Conservation (phyloP, 2,797 vertebrate species). For the Smutsia gigantea region DNA sequence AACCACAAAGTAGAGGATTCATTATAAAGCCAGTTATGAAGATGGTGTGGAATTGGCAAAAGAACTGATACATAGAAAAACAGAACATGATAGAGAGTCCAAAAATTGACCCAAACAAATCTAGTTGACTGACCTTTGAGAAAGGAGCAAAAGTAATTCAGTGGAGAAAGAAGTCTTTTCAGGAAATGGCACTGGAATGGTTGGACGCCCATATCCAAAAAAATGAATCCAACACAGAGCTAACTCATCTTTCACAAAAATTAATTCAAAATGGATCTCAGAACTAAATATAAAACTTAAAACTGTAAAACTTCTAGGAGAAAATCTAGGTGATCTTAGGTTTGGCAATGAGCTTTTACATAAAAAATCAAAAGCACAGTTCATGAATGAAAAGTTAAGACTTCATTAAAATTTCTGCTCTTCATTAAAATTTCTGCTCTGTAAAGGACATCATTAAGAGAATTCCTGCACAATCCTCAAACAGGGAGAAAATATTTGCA, state of each 20-base stretch:
- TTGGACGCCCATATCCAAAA: neutral
- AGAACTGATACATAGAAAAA: neutral
- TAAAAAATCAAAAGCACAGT: neutral
- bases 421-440: neutral
- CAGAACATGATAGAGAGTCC: neutral
- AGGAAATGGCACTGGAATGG: neutral
- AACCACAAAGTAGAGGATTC: neutral
- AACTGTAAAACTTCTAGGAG: neutral
- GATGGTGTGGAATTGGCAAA: neutral
- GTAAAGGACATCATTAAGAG: neutral
- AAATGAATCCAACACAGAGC: neutral
- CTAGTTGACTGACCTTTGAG: neutral
- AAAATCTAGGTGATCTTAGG: neutral
- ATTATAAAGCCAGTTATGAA: neutral
- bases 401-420: conserved; percentile 28
- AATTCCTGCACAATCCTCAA: neutral
- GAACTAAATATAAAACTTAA: neutral
- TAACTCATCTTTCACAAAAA: neutral
- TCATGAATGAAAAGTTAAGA: neutral
- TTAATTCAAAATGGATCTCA: conserved; percentile 24
- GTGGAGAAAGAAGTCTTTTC: neutral
- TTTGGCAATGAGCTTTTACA: conserved; percentile 2
- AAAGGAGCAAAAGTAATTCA: neutral
- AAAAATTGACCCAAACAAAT: neutral
- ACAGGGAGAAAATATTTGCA: neutral